A percentile compares a stretch with the other conserved stretches of the same genome.
These are phyloP conservation scores for Acleris holmiana DNA, from an alignment of 2,888 invertebrate genomes.

Conservation along the genomic window DNA sequence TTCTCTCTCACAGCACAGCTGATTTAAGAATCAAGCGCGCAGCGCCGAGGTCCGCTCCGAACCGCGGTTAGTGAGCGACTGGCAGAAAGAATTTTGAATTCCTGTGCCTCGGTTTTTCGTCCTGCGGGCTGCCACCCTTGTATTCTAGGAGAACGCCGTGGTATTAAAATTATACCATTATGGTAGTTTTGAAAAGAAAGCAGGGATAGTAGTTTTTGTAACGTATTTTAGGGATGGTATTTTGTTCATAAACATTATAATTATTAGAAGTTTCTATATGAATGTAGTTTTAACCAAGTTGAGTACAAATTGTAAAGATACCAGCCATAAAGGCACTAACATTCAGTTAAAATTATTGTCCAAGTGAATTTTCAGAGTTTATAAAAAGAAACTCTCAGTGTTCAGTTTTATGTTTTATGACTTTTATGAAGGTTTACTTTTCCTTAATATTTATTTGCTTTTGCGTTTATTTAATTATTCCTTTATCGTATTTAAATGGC, in stretches of 20 bases:
- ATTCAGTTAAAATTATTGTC: too few species aligned
- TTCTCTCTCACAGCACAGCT: conserved; percentile 55
- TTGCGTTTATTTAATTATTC: too few species aligned
- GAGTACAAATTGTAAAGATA: too few species aligned
- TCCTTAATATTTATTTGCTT: too few species aligned
- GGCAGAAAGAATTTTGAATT: conserved; percentile 42
- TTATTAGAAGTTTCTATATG: too few species aligned
- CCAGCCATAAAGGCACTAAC: too few species aligned
- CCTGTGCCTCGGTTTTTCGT: conserved; percentile 41
- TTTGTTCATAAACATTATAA: neutral
- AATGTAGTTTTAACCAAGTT: neutral
- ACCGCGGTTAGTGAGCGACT: conserved; percentile 49
- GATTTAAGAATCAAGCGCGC: conserved; percentile 34
- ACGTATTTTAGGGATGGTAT: neutral
- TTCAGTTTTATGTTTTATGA: too few species aligned
- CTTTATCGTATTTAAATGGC: too few species aligned
- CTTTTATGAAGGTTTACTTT: too few species aligned
- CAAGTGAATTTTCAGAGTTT: too few species aligned
- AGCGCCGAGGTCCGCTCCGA: conserved; percentile 37
- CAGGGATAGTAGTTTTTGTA: neutral
- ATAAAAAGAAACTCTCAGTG: too few species aligned
- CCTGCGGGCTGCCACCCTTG: conserved; percentile 54
- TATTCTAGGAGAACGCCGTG: conserved; percentile 46
- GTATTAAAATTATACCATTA: conserved; percentile 52
- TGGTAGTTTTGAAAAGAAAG: conserved; percentile 52